Evolutionary conservation across 2,888 invertebrate genomes (phyloP), one percentile per base, ranked within the genome.

Genomic region (Caenorhabditis auriculariae): DNA sequence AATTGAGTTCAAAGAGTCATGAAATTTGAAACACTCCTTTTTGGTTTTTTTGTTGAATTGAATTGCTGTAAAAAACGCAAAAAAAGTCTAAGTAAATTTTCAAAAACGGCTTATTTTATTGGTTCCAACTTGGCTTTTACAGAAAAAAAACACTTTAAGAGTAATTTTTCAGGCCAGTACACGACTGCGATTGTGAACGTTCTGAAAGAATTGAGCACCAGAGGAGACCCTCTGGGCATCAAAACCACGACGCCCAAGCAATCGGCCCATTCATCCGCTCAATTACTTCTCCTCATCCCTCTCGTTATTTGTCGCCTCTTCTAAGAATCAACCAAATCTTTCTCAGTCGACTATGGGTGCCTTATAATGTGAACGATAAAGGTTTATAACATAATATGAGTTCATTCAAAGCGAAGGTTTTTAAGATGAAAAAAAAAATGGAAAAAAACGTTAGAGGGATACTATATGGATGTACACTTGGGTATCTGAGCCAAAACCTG

Each of bases 151-250:
- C 9, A 32, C 9, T 32, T 32, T 9, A 19, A 39, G 7, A 21
- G 19, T n/a, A 17, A 23, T 46, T 54, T 49, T 53, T 44, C 47
- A 68, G 68, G 69, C 44, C 48, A 47, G 0, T 69, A 59, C 35
- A 61, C 63, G 3, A 48, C 66, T 0, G 69, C 65, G 5, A 47
- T 60, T 0, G 54, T 46, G 7, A 69, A 65, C 23, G 60, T 69
- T 23, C 43, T 69, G 23, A 66, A 63, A 38, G 69, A 69, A 49
- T 37, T 63, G 3, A 60, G 58, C 0, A 52, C 52, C 9, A 42
- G 29, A 21, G 42, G 42, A 23, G n/a, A 50, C 24, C 48, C 48
- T 21, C 27, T 49, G 7, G 43, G 35, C 9, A 32, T 32, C n/a
- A n/a, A 32, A 12, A 9, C 9, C 35, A 9, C 35, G 35, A 32